phyloP scores from a whole-genome alignment of 2,797 vertebrate genomes.

The Crypturellus tataupa region DNA sequence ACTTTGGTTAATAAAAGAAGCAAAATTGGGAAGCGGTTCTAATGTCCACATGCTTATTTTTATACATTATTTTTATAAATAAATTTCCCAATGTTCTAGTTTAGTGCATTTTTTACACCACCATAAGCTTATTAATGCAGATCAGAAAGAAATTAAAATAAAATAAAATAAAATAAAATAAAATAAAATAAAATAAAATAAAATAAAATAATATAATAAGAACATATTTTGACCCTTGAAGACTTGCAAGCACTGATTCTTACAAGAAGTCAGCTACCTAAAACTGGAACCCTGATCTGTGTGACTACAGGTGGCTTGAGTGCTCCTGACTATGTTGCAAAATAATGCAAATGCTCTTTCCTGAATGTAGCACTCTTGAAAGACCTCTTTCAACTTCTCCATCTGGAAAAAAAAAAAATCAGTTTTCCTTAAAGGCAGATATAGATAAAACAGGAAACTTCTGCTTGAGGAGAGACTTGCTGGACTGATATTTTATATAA shows the following conservation, averaged over 20 bases:
- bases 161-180: background rate
- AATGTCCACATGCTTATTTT: too few relatives aligned
- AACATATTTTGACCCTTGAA: background rate
- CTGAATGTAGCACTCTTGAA: background rate
- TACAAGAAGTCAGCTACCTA: background rate
- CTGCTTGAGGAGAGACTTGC: slow-evolving; percentile 38
- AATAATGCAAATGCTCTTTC: slow-evolving; percentile 1
- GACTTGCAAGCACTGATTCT: background rate
- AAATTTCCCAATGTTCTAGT: background rate
- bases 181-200: background rate
- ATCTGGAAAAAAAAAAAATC: slow-evolving; percentile 71
- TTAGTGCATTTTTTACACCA: background rate
- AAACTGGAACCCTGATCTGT: background rate
- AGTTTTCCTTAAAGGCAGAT: slow-evolving; percentile 44
- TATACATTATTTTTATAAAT: too few relatives aligned
- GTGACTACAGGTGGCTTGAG: background rate
- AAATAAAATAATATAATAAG: background rate
- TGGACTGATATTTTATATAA: slow-evolving; percentile 68
- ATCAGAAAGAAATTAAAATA: background rate
- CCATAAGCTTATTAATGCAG: background rate
- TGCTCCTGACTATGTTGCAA: background rate
- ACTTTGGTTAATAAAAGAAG: background rate
- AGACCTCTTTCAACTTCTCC: background rate
- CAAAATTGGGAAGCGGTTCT: background rate
- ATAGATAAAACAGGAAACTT: slow-evolving; percentile 30